These are phyloP conservation scores for Orgyia antiqua DNA, from an alignment of 2,888 invertebrate genomes.

Conservation along the genomic window DNA sequence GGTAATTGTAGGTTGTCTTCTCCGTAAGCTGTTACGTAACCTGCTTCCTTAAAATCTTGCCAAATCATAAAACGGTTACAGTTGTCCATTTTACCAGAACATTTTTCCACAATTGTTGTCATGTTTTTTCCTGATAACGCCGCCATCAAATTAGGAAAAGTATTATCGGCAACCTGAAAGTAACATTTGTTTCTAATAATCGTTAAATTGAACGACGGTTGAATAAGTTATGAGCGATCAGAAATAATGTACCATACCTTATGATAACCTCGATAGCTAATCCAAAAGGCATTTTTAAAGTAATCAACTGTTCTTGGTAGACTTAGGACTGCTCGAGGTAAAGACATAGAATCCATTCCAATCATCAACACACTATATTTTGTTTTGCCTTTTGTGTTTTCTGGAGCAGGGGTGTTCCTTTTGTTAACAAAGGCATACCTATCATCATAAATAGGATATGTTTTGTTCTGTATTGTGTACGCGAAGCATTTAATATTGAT, in stretches of 20 bases:
- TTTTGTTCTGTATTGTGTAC: slow-evolving; percentile 34
- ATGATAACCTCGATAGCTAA: slow-evolving; percentile 85
- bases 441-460: slow-evolving; percentile 49
- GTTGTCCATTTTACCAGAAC: slow-evolving; percentile 68
- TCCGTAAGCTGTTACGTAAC: slow-evolving; percentile 88
- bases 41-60: slow-evolving; percentile 83
- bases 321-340: slow-evolving; percentile 85
- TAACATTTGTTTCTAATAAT: not conserved
- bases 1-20: slow-evolving; percentile 84
- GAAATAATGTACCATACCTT: slow-evolving; percentile 55
- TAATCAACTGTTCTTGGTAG: slow-evolving; percentile 85
- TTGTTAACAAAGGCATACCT: slow-evolving; percentile 67
- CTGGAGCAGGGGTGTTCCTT: slow-evolving; percentile 43
- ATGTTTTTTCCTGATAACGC: slow-evolving; percentile 84
- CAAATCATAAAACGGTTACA: slow-evolving; percentile 88
- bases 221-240: not conserved
- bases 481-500: slow-evolving; percentile 53
- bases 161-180: slow-evolving; percentile 88
- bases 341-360: slow-evolving; percentile 91
- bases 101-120: slow-evolving; percentile 69
- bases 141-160: slow-evolving; percentile 93
- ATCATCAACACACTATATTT: slow-evolving; percentile 83
- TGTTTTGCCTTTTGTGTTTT: slow-evolving; percentile 23
- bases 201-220: not conserved
- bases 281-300: slow-evolving; percentile 82